Evolutionary conservation across 1,140 invertebrate species (phyloP).

Genomic region (Cotesia glomerata): DNA sequence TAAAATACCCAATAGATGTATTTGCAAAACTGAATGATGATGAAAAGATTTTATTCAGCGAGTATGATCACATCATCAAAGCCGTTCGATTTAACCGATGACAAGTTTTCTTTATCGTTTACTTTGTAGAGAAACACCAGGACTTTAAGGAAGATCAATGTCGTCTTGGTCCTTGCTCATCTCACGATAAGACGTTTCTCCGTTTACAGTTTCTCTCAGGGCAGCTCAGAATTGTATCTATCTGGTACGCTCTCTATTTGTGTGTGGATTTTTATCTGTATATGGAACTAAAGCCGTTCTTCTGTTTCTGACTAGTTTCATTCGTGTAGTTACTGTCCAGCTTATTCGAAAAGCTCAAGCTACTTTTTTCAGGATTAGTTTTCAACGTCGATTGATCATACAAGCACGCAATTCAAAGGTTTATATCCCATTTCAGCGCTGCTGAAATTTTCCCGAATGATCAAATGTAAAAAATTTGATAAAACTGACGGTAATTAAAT

Average conservation of each 20-base stretch:
- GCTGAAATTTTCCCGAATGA: too few relatives aligned
- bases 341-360: not conserved
- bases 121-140: not conserved
- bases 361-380: too few relatives aligned
- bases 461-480: too few relatives aligned
- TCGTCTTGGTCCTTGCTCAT: not conserved
- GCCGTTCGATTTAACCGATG: constrained; percentile 4
- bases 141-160: constrained; percentile 13
- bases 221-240: too few relatives aligned
- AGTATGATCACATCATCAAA: constrained; percentile 20
- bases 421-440: too few relatives aligned
- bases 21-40: not conserved
- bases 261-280: too few relatives aligned
- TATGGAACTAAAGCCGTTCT: not conserved
- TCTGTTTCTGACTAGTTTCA: not conserved
- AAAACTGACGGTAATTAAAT: too few relatives aligned
- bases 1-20: not conserved
- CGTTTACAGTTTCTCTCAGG: too few relatives aligned
- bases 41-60: not conserved
- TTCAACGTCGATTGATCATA: too few relatives aligned
- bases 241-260: too few relatives aligned
- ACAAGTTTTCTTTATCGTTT: not conserved
- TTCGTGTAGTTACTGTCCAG: not conserved
- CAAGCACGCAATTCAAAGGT: too few relatives aligned
- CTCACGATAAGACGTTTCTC: not conserved